Evolutionary conservation across 2,888 invertebrate species (phyloP), one percentile per base, ranked within the genome.

Genomic region (Chrysomela aeneicollis): DNA sequence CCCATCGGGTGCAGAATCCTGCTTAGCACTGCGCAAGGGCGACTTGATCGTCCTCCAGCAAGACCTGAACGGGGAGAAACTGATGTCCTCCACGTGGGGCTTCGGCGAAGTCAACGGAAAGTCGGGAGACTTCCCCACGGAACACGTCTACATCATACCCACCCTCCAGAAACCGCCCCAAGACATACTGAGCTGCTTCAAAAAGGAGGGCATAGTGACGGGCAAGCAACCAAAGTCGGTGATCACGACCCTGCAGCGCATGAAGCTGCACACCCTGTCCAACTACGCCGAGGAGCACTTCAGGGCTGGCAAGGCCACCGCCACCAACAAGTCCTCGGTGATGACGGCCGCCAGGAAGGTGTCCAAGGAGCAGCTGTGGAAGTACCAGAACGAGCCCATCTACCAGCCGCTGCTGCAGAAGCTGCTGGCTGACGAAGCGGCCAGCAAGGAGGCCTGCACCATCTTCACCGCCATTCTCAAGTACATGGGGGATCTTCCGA

Each of bases 401-500:
- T 90, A 92, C 71, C 90, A 92, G 71, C 96, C 97, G 0, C 82
- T 95, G 30, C 84, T 97, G 17, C 90, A 90, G 74, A 92, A 92
- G 79, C 78, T 96, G 18, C 82, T 89, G 68, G 87, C 86, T 21
- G 88, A 92, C 74, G 92, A 92, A 71, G 87, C 89, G 58, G 82
- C 91, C 1, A 88, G 89, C 35, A 91, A 92, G 76, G 88, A 89
- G 75, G 92, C 95, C 1, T 87, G 92, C 71, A 84, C 58, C 19
- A 65, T 68, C 26, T 73, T 73, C 66, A 87, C 88, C 66, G 90
- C 89, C 71, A 90, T 94, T 73, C 85, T 94, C 37, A 92, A 90
- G 83, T 94, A 91, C 77, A 97, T 96, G 95, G 97, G 96, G 19
- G 97, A 97, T 79, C 87, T 95, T 77, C 94, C 95, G n/a, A 90